phyloP scores from a whole-genome alignment of 1,140 invertebrate genomes.

The Formica exsecta region DNA sequence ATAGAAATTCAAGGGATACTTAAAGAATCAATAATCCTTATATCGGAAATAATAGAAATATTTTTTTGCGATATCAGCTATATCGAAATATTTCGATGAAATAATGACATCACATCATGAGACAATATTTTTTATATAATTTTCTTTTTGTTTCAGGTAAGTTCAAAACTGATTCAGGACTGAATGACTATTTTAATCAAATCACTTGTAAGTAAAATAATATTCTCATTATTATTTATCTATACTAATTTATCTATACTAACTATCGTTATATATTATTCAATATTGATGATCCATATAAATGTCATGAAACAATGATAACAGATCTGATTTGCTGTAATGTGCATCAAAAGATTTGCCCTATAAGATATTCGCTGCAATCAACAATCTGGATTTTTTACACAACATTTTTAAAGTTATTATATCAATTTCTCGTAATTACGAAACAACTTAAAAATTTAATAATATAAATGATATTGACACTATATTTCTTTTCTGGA shows the following conservation, averaged over 20 bases:
- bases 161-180: constrained; percentile 2
- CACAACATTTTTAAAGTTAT: not conserved
- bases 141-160: constrained; percentile 67
- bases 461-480: too few relatives aligned
- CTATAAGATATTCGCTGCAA: too few relatives aligned
- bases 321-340: too few relatives aligned
- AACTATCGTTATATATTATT: not conserved
- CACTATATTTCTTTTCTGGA: too few relatives aligned
- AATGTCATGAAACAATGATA: not conserved
- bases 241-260: not conserved
- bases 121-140: constrained; percentile 5
- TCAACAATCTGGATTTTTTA: not conserved
- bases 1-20: constrained; percentile 62
- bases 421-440: not conserved
- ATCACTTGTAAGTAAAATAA: constrained; percentile 11
- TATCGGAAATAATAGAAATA: not conserved
- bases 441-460: not conserved
- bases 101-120: not conserved
- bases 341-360: too few relatives aligned
- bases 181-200: not conserved
- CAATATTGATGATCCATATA: not conserved
- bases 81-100: not conserved
- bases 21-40: constrained; percentile 78
- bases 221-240: constrained; percentile 7
- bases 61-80: not conserved